Conservation (phyloP, 2,113 vertebrate species). For the Ivindomyrus marchei region DNA sequence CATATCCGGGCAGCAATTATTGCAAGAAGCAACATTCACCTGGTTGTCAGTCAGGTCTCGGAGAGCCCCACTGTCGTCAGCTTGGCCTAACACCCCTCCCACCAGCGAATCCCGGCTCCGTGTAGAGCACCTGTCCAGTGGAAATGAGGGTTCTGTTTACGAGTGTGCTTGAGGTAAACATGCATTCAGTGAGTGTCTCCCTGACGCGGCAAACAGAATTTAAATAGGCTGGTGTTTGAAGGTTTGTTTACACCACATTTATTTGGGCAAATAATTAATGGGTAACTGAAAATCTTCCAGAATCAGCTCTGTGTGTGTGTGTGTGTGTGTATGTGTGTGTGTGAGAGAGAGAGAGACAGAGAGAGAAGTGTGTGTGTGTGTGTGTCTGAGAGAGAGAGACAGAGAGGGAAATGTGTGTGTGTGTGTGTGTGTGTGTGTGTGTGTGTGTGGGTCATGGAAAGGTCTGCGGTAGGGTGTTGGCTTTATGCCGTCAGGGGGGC, state of each 20-base stretch:
- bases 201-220: neutral
- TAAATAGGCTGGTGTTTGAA: conserved; percentile 6
- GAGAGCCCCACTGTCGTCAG: neutral
- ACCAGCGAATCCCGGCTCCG: neutral
- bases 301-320: neutral
- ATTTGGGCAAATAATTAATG: neutral
- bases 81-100: neutral
- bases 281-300: neutral
- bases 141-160: neutral
- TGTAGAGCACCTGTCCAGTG: neutral
- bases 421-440: too few species aligned
- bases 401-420: too few species aligned
- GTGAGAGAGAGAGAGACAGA: neutral
- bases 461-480: neutral
- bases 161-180: neutral
- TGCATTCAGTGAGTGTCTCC: neutral
- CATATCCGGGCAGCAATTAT: neutral
- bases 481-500: neutral
- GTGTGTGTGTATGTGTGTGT: neutral
- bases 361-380: neutral
- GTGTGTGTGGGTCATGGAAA: neutral
- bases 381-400: neutral
- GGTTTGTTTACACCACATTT: conserved; percentile 1
- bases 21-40: neutral
- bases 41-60: neutral